Percentiles rank a stretch among this genome's conserved stretches.
These are phyloP conservation scores for Takifugu flavidus DNA, from an alignment of 2,113 vertebrate species.

Conservation along the genomic window DNA sequence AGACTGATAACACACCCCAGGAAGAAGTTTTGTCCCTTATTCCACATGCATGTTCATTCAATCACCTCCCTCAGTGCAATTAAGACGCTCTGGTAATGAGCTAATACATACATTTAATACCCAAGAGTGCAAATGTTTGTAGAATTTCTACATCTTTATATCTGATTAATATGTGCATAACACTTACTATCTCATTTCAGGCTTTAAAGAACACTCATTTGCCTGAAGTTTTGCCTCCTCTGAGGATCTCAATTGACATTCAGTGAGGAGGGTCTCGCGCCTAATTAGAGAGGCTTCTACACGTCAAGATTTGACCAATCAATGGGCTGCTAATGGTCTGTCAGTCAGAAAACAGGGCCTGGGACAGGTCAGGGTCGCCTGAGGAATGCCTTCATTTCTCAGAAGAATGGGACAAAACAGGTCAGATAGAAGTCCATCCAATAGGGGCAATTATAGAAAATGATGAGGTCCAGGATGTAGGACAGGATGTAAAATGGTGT, in stretches of 20 bases:
- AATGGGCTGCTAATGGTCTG: conserved; percentile 68
- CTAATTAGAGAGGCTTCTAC: conserved; percentile 62
- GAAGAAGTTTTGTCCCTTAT: too few relatives aligned
- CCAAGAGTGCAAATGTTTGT: conserved; percentile 16
- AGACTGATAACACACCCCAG: too few relatives aligned
- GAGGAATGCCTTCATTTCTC: conserved; percentile 60
- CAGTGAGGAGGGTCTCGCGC: conserved; percentile 47
- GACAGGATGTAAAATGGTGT: conserved; percentile 47
- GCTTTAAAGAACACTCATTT: conserved; percentile 45
- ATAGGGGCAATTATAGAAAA: conserved; percentile 58
- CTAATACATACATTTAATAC: conserved; percentile 36
- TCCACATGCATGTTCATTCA: conserved; percentile 5
- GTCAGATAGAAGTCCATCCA: conserved; percentile 45
- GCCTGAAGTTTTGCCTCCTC: conserved; percentile 33
- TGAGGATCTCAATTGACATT: conserved; percentile 56
- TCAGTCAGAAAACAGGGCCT: conserved; percentile 58
- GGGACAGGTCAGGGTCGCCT: conserved; percentile 65
- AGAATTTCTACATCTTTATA: background rate
- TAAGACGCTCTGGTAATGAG: conserved; percentile 11
- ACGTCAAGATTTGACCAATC: conserved; percentile 62
- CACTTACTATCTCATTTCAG: conserved; percentile 1
- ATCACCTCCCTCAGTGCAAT: conserved; percentile 48
- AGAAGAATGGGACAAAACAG: conserved; percentile 51
- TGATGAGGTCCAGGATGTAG: conserved; percentile 56
- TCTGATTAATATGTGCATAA: background rate